Conservation (phyloP, 2,113 vertebrate genomes). For the Ceuthmochares aereus region DNA sequence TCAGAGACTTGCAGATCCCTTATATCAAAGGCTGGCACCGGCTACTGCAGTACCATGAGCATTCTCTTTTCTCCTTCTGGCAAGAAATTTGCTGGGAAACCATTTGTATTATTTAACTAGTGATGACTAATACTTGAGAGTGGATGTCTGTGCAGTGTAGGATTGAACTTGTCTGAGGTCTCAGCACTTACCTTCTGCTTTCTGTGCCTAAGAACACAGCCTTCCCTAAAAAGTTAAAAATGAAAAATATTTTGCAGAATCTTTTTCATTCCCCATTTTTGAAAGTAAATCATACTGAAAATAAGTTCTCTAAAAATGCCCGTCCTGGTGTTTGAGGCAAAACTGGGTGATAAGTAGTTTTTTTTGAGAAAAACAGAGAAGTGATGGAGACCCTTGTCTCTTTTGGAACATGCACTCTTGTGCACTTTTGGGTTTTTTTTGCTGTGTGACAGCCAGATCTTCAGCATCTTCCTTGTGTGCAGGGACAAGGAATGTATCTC, state of each 20-base stretch:
- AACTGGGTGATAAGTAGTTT: not conserved
- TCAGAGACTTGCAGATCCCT: not conserved
- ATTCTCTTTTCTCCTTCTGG: not conserved
- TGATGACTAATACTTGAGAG: not conserved
- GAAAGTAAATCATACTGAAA: not conserved
- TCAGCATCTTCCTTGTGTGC: not conserved
- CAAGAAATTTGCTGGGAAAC: conserved; percentile 28
- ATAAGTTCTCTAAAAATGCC: not conserved
- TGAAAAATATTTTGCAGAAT: not conserved
- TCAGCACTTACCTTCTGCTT: not conserved
- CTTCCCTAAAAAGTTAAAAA: conserved; percentile 12
- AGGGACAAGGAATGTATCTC: not conserved
- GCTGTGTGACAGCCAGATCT: not conserved
- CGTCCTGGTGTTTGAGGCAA: not conserved
- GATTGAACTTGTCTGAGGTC: not conserved
- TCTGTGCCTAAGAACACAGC: not conserved
- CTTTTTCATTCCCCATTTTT: not conserved
- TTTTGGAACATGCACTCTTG: not conserved
- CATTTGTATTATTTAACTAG: conserved; percentile 27
- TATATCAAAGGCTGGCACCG: not conserved
- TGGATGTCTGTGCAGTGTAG: not conserved
- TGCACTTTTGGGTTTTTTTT: accelerated
- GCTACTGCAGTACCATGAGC: not conserved
- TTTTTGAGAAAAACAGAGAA: not conserved
- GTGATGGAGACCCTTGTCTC: not conserved